phyloP scores from a whole-genome alignment of 2,888 invertebrate species.

The Drosophila buzzatii region DNA sequence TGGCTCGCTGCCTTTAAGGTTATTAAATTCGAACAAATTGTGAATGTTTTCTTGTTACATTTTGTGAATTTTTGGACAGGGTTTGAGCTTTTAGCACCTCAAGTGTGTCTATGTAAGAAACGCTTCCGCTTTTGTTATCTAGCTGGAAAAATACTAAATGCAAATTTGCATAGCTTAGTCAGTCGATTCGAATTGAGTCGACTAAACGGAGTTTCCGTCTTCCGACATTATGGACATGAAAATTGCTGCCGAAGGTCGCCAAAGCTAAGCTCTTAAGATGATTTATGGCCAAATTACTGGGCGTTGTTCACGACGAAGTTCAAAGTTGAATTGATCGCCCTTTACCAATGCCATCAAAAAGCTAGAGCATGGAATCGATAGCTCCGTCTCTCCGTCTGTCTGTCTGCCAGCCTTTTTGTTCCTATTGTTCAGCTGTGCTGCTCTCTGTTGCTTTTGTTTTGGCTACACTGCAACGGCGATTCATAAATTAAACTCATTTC shows the following conservation, averaged over 20 bases:
- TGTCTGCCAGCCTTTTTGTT: background rate
- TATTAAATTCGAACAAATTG: conserved; percentile 9
- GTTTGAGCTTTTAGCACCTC: conserved; percentile 48
- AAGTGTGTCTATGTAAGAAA: conserved; percentile 1
- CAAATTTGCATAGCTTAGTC: conserved; percentile 55
- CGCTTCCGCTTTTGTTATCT: conserved; percentile 41
- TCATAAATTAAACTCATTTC: conserved; percentile 34
- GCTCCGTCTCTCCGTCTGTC: background rate
- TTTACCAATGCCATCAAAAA: conserved; percentile 21
- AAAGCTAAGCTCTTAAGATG: conserved; percentile 40
- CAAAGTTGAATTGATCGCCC: conserved; percentile 49
- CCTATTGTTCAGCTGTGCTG: background rate
- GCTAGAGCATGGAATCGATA: conserved; percentile 20
- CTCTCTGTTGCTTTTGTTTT: conserved; percentile 7
- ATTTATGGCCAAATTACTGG: conserved; percentile 54
- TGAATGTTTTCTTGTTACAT: conserved; percentile 25
- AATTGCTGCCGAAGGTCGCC: conserved; percentile 57
- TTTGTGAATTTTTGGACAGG: conserved; percentile 35
- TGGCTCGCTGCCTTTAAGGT: background rate
- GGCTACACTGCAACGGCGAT: conserved; percentile 6
- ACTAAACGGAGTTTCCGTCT: conserved; percentile 53
- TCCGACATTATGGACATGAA: conserved; percentile 62
- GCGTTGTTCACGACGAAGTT: conserved; percentile 52
- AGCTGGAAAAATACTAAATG: conserved; percentile 50
- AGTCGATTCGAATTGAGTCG: conserved; percentile 7